Evolutionary conservation across 92 coral and sea anemone species (phyloP).

Genomic region (Zoanthus solanderi): DNA sequence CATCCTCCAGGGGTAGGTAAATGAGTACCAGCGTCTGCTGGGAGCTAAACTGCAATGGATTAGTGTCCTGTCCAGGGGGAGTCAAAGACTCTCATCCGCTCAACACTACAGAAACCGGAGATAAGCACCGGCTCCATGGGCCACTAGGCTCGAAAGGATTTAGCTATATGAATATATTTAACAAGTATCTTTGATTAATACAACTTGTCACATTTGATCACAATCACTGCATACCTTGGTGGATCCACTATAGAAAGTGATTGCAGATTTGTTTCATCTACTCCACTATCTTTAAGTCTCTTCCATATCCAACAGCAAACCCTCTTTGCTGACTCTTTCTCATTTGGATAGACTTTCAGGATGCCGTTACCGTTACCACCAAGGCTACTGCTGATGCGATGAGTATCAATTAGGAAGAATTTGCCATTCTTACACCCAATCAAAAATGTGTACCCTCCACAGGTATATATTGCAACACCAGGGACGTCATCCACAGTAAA

Average conservation of each 20-base stretch:
- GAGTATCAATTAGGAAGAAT: constrained; percentile 3
- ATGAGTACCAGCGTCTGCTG: too few relatives aligned
- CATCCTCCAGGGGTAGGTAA: too few relatives aligned
- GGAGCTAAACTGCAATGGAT: too few relatives aligned
- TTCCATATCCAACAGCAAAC: constrained; percentile 74
- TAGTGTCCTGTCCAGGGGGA: too few relatives aligned
- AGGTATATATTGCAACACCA: constrained; percentile 6
- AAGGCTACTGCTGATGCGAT: constrained; percentile 7
- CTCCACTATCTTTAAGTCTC: constrained; percentile 64
- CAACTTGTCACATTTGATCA: neutral
- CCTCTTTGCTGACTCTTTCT: constrained; percentile 14
- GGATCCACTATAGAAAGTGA: constrained; percentile 54
- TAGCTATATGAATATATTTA: neutral
- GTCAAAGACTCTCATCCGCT: too few relatives aligned
- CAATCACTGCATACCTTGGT: constrained; percentile 1
- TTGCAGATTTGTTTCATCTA: constrained; percentile 43
- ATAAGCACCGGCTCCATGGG: too few relatives aligned
- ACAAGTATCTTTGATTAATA: constrained; percentile 1
- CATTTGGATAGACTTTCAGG: constrained; percentile 64
- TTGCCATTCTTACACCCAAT: neutral
- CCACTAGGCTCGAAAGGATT: too few relatives aligned
- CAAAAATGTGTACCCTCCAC: neutral
- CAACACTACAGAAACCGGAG: too few relatives aligned
- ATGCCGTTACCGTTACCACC: constrained; percentile 38
- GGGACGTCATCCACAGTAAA: neutral